Evolutionary conservation across 2,888 invertebrate genomes (phyloP).

Genomic region (Thera britannica): DNA sequence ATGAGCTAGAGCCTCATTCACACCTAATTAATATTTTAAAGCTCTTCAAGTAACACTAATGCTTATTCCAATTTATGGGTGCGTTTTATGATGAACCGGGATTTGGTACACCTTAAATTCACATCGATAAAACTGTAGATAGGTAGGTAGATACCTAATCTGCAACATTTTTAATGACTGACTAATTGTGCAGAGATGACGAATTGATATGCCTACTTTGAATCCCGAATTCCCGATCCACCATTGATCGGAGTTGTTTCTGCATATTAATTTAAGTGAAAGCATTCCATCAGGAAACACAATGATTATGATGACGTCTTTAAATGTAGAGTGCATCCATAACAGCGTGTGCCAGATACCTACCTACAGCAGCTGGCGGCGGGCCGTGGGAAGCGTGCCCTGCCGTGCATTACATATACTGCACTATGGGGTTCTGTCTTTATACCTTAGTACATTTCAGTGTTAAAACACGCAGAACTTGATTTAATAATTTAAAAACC

Average conservation of each 20-base stretch:
- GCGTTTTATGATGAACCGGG: neutral
- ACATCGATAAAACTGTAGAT: neutral
- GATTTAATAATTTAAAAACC: too few species aligned
- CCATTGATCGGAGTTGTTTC: too few species aligned
- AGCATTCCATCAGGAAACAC: neutral
- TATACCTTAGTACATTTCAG: too few species aligned
- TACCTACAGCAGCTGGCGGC: neutral
- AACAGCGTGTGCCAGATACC: slow-evolving; percentile 21
- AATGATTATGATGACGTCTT: slow-evolving; percentile 5
- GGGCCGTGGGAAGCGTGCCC: slow-evolving; percentile 18
- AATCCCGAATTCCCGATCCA: too few species aligned
- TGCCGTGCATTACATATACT: neutral
- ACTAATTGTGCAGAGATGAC: neutral
- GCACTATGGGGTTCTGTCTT: too few species aligned
- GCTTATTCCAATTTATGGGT: too few species aligned
- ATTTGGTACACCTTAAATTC: neutral
- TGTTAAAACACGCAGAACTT: too few species aligned
- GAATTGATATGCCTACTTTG: too few species aligned
- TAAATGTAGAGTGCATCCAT: slow-evolving; percentile 1
- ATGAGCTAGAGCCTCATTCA: too few species aligned
- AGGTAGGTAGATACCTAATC: neutral
- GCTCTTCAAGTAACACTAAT: too few species aligned
- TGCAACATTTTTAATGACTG: neutral
- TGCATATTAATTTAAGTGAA: too few species aligned
- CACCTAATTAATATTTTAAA: too few species aligned